Conservation (phyloP, 1,140 invertebrate species). For the Alviniconcha marisindica region DNA sequence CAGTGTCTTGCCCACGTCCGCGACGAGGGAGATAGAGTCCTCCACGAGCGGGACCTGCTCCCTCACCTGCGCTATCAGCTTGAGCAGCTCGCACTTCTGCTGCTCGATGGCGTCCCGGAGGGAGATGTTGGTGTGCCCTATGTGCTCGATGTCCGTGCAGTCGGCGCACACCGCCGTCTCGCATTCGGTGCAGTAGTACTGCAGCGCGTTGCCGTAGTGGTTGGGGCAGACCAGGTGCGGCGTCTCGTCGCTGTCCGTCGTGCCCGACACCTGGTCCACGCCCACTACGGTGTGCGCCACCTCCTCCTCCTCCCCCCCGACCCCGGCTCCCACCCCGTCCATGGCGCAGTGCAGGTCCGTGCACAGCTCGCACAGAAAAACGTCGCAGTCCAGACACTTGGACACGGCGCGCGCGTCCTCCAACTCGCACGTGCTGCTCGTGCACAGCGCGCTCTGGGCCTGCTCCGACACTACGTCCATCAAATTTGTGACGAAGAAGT, state of each 20-base stretch:
- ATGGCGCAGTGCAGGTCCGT: slow-evolving; percentile 55
- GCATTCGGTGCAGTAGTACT: slow-evolving; percentile 79
- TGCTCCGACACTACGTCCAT: slow-evolving; percentile 74
- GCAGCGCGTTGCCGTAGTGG: slow-evolving; percentile 75
- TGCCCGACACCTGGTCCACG: slow-evolving; percentile 50
- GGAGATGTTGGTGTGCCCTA: slow-evolving; percentile 76
- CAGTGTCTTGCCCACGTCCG: slow-evolving; percentile 70
- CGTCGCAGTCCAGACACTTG: slow-evolving; percentile 74
- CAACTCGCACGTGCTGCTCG: slow-evolving; percentile 56
- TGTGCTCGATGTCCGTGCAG: slow-evolving; percentile 79
- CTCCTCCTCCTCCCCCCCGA: slow-evolving; percentile 33
- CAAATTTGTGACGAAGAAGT: slow-evolving; percentile 77
- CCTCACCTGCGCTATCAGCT: slow-evolving; percentile 74
- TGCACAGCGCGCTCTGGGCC: slow-evolving; percentile 61
- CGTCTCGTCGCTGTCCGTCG: slow-evolving; percentile 48
- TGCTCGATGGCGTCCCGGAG: slow-evolving; percentile 77
- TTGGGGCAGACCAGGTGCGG: slow-evolving; percentile 71
- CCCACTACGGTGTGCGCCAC: slow-evolving; percentile 55
- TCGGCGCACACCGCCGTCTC: slow-evolving; percentile 79
- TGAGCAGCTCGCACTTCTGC: slow-evolving; percentile 74
- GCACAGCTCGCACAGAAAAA: slow-evolving; percentile 72
- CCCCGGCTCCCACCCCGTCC: slow-evolving; percentile 30
- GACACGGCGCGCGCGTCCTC: slow-evolving; percentile 60
- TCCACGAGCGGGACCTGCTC: slow-evolving; percentile 76
- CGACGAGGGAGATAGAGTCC: slow-evolving; percentile 74